Conservation (phyloP, 2,888 invertebrate species). For the Cephus spinipes region DNA sequence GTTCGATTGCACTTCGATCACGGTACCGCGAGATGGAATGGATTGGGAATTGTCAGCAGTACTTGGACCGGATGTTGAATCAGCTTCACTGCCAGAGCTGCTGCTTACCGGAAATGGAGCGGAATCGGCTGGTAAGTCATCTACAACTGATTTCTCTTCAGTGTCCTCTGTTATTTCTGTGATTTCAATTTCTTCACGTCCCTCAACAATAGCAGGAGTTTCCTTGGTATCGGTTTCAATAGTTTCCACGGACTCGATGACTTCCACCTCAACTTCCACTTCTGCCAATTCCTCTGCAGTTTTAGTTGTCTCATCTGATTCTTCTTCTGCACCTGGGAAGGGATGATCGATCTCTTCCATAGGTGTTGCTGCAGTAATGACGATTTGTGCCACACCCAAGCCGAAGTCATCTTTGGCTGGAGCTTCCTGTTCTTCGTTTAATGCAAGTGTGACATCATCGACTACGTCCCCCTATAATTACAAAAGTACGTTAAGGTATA, state of each 20-base stretch:
- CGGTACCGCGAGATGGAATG: constrained; percentile 58
- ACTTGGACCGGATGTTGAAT: constrained; percentile 73
- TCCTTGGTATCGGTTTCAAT: constrained; percentile 13
- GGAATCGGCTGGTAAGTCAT: constrained; percentile 72
- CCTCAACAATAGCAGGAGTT: constrained; percentile 11
- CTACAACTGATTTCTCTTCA: constrained; percentile 65
- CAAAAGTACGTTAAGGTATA: neutral
- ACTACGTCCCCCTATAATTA: constrained; percentile 25
- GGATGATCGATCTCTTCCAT: constrained; percentile 89
- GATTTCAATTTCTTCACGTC: constrained; percentile 39
- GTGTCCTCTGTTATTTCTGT: constrained; percentile 49
- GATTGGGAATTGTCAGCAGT: constrained; percentile 74
- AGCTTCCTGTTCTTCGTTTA: constrained; percentile 30
- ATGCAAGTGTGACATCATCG: constrained; percentile 30
- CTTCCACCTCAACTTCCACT: constrained; percentile 32
- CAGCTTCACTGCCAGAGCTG: constrained; percentile 77
- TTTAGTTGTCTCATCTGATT: constrained; percentile 39
- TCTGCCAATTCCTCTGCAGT: constrained; percentile 29
- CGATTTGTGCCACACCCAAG: constrained; percentile 88
- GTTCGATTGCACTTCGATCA: constrained; percentile 42
- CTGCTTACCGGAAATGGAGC: constrained; percentile 74
- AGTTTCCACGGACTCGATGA: constrained; percentile 23
- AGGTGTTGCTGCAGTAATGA: constrained; percentile 94
- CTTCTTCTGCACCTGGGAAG: constrained; percentile 74
- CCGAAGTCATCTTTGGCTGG: constrained; percentile 71